These are phyloP conservation scores for Mnemiopsis leidyi DNA, from an alignment of 37 sponge, comb jelly and placozoan species.

Conservation along the genomic window DNA sequence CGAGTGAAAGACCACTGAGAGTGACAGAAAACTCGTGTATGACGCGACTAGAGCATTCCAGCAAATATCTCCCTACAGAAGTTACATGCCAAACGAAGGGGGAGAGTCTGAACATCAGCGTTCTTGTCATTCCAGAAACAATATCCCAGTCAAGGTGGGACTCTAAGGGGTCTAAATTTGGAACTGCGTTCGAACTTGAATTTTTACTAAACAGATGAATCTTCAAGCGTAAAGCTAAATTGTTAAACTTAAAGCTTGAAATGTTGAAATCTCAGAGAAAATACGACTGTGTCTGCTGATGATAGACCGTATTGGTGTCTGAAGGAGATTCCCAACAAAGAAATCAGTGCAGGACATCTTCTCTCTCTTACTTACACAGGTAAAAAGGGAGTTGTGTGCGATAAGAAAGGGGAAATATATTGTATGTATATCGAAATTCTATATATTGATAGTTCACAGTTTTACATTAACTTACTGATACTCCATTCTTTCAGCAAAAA, in stretches of 20 bases:
- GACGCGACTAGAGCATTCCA: background rate
- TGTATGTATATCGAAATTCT: too few species aligned
- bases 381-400: too few species aligned
- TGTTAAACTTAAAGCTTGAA: too few species aligned
- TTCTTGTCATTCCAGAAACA: background rate
- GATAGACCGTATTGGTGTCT: background rate
- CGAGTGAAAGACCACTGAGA: background rate
- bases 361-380: constrained; percentile 11
- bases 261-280: too few species aligned
- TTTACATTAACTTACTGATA: too few species aligned
- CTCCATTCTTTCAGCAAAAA: too few species aligned
- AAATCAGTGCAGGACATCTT: constrained; percentile 20
- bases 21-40: background rate
- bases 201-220: too few species aligned
- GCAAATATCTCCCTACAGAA: background rate
- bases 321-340: background rate
- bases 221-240: too few species aligned
- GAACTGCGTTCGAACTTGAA: too few species aligned
- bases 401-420: too few species aligned
- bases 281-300: background rate
- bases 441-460: too few species aligned
- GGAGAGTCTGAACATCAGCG: background rate
- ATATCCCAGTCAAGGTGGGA: background rate
- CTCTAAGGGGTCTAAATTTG: too few species aligned
- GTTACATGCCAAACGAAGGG: background rate